A percentile compares a stretch with the other conserved stretches of the same genome.
phyloP scores from a whole-genome alignment of 2,888 invertebrate species.

The Chalcosyrphus nemorum region DNA sequence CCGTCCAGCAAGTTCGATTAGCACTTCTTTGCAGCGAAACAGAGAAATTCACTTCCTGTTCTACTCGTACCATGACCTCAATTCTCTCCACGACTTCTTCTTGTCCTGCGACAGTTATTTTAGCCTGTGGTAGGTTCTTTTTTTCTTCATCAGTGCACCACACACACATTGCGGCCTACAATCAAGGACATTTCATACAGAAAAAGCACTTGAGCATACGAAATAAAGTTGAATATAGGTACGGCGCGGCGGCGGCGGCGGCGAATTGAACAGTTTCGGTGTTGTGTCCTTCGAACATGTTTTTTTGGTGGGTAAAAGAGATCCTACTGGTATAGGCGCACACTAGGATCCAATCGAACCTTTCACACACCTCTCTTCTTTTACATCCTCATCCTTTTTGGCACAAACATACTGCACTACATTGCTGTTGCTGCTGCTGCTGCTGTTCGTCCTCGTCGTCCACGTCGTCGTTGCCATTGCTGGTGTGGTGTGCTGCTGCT shows the following conservation, averaged over 20 bases:
- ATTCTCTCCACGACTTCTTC: constrained; percentile 43
- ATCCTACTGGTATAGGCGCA: constrained; percentile 27
- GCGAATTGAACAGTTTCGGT: constrained; percentile 45
- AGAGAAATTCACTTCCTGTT: constrained; percentile 33
- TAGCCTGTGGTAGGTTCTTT: constrained; percentile 69
- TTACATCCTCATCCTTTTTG: constrained; percentile 44
- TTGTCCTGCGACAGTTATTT: constrained; percentile 69
- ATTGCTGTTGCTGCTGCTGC: constrained; percentile 22
- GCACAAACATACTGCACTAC: constrained; percentile 57
- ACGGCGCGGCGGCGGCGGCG: constrained; percentile 1
- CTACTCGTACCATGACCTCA: constrained; percentile 68
- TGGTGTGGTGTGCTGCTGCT: constrained; percentile 48
- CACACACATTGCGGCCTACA: constrained; percentile 36
- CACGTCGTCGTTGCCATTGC: constrained; percentile 40
- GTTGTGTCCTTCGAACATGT: constrained; percentile 56
- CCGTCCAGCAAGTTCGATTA: constrained; percentile 31
- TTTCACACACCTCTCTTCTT: constrained; percentile 61
- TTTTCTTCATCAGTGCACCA: constrained; percentile 36
- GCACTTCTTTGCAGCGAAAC: constrained; percentile 64
- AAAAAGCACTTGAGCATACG: constrained; percentile 28
- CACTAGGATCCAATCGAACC: constrained; percentile 67
- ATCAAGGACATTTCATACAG: constrained; percentile 54
- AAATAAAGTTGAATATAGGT: too few relatives aligned
- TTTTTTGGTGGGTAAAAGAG: constrained; percentile 5
- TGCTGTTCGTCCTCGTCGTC: too few relatives aligned